Percentiles rank a stretch among this genome's conserved stretches.
Conservation (phyloP, 2,113 vertebrate genomes). For the Sceloporus undulatus region DNA sequence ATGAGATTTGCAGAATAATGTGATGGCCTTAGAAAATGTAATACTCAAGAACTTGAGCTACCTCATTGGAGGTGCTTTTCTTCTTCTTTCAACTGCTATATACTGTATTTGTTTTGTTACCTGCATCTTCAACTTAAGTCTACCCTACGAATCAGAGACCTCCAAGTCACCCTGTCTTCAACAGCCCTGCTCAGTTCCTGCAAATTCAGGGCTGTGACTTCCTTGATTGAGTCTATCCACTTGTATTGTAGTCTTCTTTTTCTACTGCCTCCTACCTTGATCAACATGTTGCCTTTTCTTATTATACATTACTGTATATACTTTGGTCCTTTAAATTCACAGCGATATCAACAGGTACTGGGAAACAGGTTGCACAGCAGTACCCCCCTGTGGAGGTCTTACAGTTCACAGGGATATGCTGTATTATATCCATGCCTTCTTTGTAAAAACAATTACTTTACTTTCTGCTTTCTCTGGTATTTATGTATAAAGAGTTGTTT, state of each 20-base stretch:
- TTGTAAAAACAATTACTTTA: background rate
- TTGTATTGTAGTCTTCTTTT: too few species aligned
- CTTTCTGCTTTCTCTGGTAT: background rate
- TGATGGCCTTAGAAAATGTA: background rate
- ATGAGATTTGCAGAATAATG: background rate
- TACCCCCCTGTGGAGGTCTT: background rate
- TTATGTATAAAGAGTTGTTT: background rate
- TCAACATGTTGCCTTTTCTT: background rate
- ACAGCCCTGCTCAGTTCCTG: too few species aligned
- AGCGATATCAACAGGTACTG: background rate
- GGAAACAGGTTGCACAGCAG: background rate
- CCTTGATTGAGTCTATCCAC: too few species aligned
- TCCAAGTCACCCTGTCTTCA: too few species aligned
- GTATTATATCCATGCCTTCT: background rate
- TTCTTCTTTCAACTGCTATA: too few species aligned
- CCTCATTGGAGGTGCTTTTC: too few species aligned
- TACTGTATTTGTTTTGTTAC: too few species aligned
- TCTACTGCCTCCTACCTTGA: background rate
- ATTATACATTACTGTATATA: background rate
- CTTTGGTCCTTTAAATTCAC: background rate
- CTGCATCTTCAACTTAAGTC: too few species aligned
- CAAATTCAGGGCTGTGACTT: too few species aligned
- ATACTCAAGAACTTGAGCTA: too few species aligned
- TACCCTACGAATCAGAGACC: too few species aligned
- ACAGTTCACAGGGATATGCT: background rate